Base-by-base conservation (phyloP, 2,797 vertebrate species). In the Urophycis tenuis region DNA sequence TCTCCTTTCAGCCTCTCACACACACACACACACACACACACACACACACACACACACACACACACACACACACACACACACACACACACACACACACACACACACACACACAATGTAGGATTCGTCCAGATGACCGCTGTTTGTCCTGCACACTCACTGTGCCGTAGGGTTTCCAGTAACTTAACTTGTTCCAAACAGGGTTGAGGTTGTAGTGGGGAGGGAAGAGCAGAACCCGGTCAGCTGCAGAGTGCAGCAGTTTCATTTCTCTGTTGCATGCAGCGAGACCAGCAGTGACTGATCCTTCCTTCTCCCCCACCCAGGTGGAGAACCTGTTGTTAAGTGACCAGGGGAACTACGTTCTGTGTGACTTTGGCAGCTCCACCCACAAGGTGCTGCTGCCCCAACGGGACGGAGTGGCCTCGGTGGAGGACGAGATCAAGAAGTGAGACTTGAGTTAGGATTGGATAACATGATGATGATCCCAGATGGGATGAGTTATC, bases 401-500 rank as follows among this genome's bases (percentile, higher is more conserved):
- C 29, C 96, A 95, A 41, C 95, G 94, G 91, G 96, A 99, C 53
- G 97, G 98, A 36, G 96, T 99, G 78, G 94, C 94, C n/a, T 87
- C 95, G 11, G 97, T 99, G 87, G 97, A 99, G 92, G 98, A 99
- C 79, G 98, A 99, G 90, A 99, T 99, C 82, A 97, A 97, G 87
- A 99, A 97, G 98, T 99, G 89, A 89, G 88, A 39, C 31, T n/a
- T 30, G 49, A 8, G 0, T 60, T 25, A 60, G 10, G 19, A 60
- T 67, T 11, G 11, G 60, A 67, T 12, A 29, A 29, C 9, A 29
- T 25, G 19, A 72, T n/a, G 10, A 22, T 25, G 22, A n/a, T n/a
- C n/a, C 11, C 3, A 25, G 72, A 17, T 25, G 39, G 72, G 39
- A 45, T 25, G 33, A 36, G 22, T n/a, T 34, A 25, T 73, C n/a